A percentile compares a stretch with the other conserved stretches of the same genome.
Conservation (phyloP, 2,797 vertebrate species). For the Phataginus tricuspis region DNA sequence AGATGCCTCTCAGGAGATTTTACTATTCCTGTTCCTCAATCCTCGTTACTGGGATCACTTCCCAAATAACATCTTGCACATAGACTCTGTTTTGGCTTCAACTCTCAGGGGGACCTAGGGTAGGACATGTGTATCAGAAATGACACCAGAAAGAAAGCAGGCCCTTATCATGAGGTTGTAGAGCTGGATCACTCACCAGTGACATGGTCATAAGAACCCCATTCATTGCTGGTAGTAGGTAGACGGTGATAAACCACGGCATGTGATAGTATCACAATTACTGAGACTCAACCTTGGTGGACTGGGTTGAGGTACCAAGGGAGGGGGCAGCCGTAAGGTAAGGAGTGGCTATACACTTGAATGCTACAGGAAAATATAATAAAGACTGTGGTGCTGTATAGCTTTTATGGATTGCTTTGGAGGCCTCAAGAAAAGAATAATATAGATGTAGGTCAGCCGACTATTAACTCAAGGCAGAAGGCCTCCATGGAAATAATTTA, state of each 20-base stretch:
- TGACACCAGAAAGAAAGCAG: background rate
- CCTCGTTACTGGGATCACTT: background rate
- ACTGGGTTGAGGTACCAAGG: background rate
- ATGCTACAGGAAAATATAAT: background rate
- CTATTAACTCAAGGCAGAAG: background rate
- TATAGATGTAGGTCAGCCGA: background rate
- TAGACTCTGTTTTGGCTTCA: background rate
- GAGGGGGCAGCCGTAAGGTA: background rate
- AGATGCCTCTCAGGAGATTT: background rate
- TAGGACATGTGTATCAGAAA: background rate
- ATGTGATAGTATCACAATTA: background rate
- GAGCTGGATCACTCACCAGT: background rate
- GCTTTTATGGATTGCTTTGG: background rate
- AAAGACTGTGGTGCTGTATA: background rate
- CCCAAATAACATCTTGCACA: background rate
- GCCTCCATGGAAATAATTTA: background rate
- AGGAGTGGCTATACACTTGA: background rate
- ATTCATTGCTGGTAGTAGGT: background rate
- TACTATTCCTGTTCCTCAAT: background rate
- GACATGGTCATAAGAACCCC: background rate
- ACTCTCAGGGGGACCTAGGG: background rate
- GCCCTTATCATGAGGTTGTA: background rate
- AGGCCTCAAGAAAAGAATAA: background rate
- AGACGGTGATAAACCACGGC: background rate
- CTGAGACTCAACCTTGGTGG: background rate